Evolutionary conservation across 2,888 invertebrate species (phyloP).

Genomic region (Deilephila porcellus): DNA sequence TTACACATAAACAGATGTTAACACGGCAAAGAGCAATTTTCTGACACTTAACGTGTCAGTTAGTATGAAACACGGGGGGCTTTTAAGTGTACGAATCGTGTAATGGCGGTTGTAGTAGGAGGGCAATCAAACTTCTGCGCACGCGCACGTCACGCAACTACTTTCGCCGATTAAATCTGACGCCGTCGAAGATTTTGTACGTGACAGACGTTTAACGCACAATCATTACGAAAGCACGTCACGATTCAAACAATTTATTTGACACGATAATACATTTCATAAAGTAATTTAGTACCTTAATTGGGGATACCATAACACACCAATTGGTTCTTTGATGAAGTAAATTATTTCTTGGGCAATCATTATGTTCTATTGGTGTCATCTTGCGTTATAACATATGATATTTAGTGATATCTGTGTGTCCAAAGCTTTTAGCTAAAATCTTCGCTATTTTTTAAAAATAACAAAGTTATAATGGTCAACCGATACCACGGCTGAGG

Average conservation of each 20-base stretch:
- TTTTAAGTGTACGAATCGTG: slow-evolving; percentile 47
- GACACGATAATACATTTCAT: slow-evolving; percentile 11
- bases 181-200: slow-evolving; percentile 61
- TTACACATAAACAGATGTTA: slow-evolving; percentile 47
- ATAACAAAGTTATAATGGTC: too few relatives aligned
- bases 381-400: background rate
- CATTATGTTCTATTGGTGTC: background rate
- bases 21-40: slow-evolving; percentile 47
- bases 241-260: slow-evolving; percentile 48
- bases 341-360: slow-evolving; percentile 1
- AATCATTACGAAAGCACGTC: slow-evolving; percentile 59
- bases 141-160: slow-evolving; percentile 73
- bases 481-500: too few relatives aligned
- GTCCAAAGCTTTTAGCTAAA: background rate
- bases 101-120: slow-evolving; percentile 45
- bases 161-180: slow-evolving; percentile 79
- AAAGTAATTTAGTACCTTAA: slow-evolving; percentile 3
- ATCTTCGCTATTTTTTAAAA: too few relatives aligned
- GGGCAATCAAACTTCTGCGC: slow-evolving; percentile 63
- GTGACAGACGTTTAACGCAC: slow-evolving; percentile 63
- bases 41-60: slow-evolving; percentile 51
- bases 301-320: background rate
- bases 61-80: slow-evolving; percentile 47
- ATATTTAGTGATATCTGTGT: background rate
- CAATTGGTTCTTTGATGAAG: background rate